A percentile compares a stretch with the other conserved stretches of the same genome.
Conservation (phyloP, 1,140 invertebrate genomes). For the Drosophila athabasca region DNA sequence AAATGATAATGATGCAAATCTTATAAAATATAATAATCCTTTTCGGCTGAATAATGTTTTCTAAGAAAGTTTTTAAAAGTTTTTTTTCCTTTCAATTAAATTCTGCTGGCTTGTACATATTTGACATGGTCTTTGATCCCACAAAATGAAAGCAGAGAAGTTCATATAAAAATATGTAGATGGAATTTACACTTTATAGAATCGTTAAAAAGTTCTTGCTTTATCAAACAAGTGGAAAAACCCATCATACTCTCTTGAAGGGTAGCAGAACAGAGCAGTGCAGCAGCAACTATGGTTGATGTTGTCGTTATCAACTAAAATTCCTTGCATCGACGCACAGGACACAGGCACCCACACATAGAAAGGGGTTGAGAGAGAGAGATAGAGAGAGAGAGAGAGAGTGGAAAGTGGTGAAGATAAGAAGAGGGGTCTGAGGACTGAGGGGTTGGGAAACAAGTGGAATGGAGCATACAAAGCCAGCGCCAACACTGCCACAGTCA, state of each 20-base stretch:
- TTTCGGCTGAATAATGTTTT: too few relatives aligned
- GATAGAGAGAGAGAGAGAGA: background rate
- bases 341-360: constrained; percentile 11
- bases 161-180: too few relatives aligned
- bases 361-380: background rate
- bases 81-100: too few relatives aligned
- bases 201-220: background rate
- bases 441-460: background rate
- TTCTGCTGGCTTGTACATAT: too few relatives aligned
- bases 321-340: constrained; percentile 73
- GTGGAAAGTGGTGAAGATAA: background rate
- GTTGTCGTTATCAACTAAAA: constrained; percentile 76
- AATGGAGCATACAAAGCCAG: constrained; percentile 41
- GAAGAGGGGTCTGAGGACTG: background rate
- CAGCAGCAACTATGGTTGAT: constrained; percentile 29
- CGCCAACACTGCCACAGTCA: constrained; percentile 32
- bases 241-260: too few relatives aligned
- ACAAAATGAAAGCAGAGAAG: too few relatives aligned
- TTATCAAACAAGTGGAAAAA: too few relatives aligned
- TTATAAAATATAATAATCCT: too few relatives aligned
- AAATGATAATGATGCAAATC: too few relatives aligned
- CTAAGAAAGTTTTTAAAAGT: too few relatives aligned
- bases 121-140: too few relatives aligned
- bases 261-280: background rate
- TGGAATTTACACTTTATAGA: too few relatives aligned